Percentiles rank a stretch among this genome's conserved stretches.
Conservation (phyloP, 2,797 vertebrate genomes). For the Huso huso region DNA sequence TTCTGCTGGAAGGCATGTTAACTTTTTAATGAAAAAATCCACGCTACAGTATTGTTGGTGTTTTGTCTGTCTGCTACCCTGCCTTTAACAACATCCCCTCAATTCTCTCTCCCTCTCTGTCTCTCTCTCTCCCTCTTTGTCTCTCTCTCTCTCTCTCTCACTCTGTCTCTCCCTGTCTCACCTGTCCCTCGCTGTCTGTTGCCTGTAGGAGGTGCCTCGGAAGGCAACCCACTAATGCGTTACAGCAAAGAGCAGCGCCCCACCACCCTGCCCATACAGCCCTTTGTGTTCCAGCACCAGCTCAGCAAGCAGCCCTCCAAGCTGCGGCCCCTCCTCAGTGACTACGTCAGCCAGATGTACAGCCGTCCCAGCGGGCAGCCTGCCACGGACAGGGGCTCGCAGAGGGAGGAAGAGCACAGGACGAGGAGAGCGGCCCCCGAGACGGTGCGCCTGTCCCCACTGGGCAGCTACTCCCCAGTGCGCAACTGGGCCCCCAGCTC, state of each 20-base stretch:
- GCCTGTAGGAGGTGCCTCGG: constrained; percentile 52
- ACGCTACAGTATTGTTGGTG: too few species aligned
- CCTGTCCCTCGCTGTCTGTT: constrained; percentile 42
- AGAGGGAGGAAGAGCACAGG: constrained; percentile 24
- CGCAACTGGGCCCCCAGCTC: constrained; percentile 60
- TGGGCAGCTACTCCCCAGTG: constrained; percentile 88
- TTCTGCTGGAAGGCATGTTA: too few species aligned
- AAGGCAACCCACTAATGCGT: constrained; percentile 70
- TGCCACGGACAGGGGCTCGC: constrained; percentile 24
- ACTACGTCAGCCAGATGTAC: constrained; percentile 75
- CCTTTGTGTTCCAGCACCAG: constrained; percentile 93
- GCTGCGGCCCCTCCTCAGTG: constrained; percentile 72
- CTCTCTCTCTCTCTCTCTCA: constrained; percentile 4
- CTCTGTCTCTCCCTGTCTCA: not conserved
- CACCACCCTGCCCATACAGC: constrained; percentile 91
- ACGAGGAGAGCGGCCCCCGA: constrained; percentile 49
- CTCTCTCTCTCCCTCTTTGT: not conserved
- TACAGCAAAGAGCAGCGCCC: constrained; percentile 94
- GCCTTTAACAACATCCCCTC: too few species aligned
- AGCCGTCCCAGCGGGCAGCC: constrained; percentile 44
- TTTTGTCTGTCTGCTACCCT: too few species aligned
- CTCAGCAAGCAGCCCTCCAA: constrained; percentile 59
- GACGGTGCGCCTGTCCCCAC: constrained; percentile 75
- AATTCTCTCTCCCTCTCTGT: not conserved
- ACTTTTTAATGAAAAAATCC: too few species aligned